Base-by-base conservation (phyloP, 2,888 invertebrate genomes). In the Watsonalla binaria region DNA sequence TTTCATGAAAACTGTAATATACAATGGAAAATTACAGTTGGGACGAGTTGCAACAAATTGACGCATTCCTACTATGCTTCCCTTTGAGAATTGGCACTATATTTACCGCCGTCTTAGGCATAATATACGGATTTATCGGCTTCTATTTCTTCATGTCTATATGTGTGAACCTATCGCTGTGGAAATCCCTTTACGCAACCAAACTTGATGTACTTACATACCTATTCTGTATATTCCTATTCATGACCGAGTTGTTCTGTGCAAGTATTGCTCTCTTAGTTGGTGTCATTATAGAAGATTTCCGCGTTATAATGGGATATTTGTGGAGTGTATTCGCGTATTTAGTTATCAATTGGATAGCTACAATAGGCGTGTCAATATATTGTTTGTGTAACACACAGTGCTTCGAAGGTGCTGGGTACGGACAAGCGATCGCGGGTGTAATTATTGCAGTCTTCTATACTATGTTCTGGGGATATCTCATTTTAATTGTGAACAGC, bases 121-220 rank as follows among this genome's bases (percentile, higher is more conserved):
- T 72, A 0, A 50, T 70, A 5, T 77, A 74, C 35, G 77, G 78
- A 0, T 59, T 67, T 5, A 46, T 74, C 0, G 70, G 70, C 0
- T 14, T 75, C 0, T 55, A 58, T 39, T 59, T 73, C 8, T 60
- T 74, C 11, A n/a, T 66, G 2, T 69, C 68, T 0, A 68, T 77
- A 24, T 49, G 59, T 2, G 51, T 70, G 6, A 63, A 68, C 47
- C 65, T 62, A 15, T 14, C 60, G 5, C 60, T 61, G 5, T 79
- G 73, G 70, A 62, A 58, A 56, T 45, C 51, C 5, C 51, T 72
- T 5, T 78, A 77, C 37, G 60, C 57, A 0, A 57, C 66, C 45
- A 77, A 69, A 54, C 53, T 65, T 13, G 76, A 77, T 33, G 57
- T 70, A 5, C 58, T 76, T 0, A 14, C 60, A 0, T 76, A 68